phyloP scores from a whole-genome alignment of 2,797 vertebrate genomes.

The Enteromius paludinosus region DNA sequence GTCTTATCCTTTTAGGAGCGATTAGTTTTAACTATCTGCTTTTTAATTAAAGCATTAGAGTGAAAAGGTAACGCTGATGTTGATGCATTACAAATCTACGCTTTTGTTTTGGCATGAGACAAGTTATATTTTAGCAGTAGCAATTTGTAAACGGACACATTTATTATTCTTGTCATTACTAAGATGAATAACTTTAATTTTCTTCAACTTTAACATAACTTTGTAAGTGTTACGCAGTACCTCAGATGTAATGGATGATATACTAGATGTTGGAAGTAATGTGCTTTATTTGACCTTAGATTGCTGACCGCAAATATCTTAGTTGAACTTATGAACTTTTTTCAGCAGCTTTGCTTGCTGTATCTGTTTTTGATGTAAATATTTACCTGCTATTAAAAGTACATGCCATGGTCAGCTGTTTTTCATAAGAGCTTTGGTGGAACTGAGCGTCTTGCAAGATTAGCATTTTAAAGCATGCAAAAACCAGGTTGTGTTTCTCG shows the following conservation, averaged over 20 bases:
- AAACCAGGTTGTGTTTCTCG: not conserved
- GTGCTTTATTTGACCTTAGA: not conserved
- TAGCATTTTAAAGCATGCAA: not conserved
- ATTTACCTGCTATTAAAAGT: conserved; percentile 11
- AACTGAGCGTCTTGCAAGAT: not conserved
- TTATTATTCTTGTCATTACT: not conserved
- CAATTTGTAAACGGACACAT: not conserved
- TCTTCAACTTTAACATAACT: not conserved
- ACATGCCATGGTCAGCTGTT: conserved; percentile 9
- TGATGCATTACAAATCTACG: conserved; percentile 9
- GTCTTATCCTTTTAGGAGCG: not conserved
- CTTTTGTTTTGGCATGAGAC: not conserved
- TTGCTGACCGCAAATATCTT: not conserved
- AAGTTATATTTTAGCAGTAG: not conserved
- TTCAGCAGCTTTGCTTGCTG: not conserved
- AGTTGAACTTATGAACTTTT: not conserved
- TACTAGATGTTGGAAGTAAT: not conserved
- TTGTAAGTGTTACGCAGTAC: not conserved
- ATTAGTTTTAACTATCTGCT: not conserved
- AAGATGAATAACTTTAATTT: not conserved
- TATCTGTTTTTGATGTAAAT: conserved; percentile 12
- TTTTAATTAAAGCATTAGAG: conserved; percentile 14
- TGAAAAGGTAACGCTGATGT: not conserved
- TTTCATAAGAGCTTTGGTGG: not conserved
- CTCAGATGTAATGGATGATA: not conserved